Conservation (phyloP, 2,888 invertebrate genomes). For the Homarus gammarus region DNA sequence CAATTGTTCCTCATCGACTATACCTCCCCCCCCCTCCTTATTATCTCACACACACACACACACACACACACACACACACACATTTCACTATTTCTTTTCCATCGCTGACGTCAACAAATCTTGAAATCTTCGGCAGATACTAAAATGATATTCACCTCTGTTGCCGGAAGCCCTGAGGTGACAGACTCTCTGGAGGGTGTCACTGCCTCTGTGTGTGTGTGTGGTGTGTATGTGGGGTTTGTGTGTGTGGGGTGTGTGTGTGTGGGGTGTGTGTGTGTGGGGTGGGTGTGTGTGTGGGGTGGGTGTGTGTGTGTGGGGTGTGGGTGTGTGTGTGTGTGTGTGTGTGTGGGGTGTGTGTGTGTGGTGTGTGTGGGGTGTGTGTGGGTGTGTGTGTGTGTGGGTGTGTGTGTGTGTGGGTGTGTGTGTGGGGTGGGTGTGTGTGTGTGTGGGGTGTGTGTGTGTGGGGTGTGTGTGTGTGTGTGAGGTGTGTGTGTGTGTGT, state of each 20-base stretch:
- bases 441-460: neutral
- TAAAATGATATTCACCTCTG: neutral
- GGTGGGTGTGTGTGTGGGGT: no score
- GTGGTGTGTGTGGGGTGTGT: conserved; percentile 11
- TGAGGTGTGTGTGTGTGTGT: neutral
- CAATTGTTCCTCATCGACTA: no score
- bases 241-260: neutral
- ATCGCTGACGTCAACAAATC: neutral
- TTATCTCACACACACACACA: neutral
- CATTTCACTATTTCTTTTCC: neutral
- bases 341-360: neutral
- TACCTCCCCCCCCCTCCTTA: no score
- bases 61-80: neutral
- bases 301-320: neutral
- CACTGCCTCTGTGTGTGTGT: no score
- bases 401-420: neutral
- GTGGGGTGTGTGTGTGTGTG: neutral
- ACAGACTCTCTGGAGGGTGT: neutral
- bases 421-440: neutral
- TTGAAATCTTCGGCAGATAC: neutral
- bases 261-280: neutral
- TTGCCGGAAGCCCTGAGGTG: neutral
- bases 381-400: neutral
- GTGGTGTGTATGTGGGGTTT: neutral
- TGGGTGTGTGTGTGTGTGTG: neutral